Conservation (phyloP, 2,797 vertebrate species). For the Anas acuta region DNA sequence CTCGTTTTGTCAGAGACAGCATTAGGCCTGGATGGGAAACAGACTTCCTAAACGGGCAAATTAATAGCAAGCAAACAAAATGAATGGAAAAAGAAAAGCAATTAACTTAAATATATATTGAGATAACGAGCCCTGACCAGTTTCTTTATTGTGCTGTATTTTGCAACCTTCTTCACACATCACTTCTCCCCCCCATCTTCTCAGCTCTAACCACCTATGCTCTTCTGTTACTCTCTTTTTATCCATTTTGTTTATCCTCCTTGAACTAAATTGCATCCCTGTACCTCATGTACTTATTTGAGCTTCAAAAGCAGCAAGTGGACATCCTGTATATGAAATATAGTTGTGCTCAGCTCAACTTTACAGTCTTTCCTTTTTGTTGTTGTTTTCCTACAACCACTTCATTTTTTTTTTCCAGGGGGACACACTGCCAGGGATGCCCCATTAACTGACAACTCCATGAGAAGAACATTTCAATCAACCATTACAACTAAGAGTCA, state of each 20-base stretch:
- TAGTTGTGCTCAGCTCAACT: not conserved
- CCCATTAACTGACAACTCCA: slow-evolving; percentile 60
- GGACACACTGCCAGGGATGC: slow-evolving; percentile 6
- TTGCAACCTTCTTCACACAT: not conserved
- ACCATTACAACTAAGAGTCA: slow-evolving; percentile 1
- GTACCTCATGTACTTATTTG: not conserved
- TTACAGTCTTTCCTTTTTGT: not conserved
- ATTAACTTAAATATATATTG: not conserved
- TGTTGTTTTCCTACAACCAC: not conserved
- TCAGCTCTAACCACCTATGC: not conserved
- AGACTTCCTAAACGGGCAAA: not conserved
- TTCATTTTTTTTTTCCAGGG: slow-evolving; percentile 33
- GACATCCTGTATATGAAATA: not conserved
- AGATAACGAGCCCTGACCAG: not conserved
- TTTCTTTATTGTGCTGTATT: not conserved
- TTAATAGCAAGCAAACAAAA: slow-evolving; percentile 35
- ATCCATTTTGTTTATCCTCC: not conserved
- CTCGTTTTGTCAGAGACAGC: not conserved
- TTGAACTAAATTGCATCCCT: not conserved
- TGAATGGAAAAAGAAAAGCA: not conserved
- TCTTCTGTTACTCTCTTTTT: not conserved
- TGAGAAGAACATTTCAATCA: slow-evolving; percentile 63
- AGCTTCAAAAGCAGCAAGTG: not conserved
- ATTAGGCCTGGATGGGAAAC: not conserved
- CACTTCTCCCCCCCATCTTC: not conserved